These are phyloP conservation scores for Muraenolepis orangiensis DNA, from an alignment of 2,797 vertebrate genomes.

Conservation along the genomic window DNA sequence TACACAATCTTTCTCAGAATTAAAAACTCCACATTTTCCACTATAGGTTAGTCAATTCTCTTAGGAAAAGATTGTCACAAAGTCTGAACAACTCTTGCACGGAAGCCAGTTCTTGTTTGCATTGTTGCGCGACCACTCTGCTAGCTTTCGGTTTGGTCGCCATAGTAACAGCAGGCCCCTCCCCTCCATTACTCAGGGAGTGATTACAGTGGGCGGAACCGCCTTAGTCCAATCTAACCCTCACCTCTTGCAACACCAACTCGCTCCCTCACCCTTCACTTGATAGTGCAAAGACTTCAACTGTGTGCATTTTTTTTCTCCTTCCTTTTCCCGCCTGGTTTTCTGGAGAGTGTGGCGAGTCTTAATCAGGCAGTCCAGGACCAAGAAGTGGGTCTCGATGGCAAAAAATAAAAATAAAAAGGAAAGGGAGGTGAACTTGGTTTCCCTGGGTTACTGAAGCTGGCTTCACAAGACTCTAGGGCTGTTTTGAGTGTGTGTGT, in stretches of 20 bases:
- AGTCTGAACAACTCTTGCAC: constrained; percentile 61
- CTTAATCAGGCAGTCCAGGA: neutral
- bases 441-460: constrained; percentile 44
- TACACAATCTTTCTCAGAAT: constrained; percentile 33
- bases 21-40: constrained; percentile 22
- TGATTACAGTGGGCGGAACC: constrained; percentile 35
- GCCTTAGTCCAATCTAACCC: constrained; percentile 49
- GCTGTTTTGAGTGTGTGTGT: constrained; percentile 29
- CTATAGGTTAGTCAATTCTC: constrained; percentile 39
- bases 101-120: constrained; percentile 46
- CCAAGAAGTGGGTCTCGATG: neutral
- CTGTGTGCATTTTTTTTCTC: neutral
- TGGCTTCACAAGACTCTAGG: constrained; percentile 38
- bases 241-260: constrained; percentile 26
- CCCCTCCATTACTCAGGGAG: constrained; percentile 28
- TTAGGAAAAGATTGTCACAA: constrained; percentile 74
- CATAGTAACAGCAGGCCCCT: constrained; percentile 70
- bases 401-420: neutral
- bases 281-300: neutral
- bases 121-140: constrained; percentile 39
- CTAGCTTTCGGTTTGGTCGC: constrained; percentile 58
- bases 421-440: neutral
- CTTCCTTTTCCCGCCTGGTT: neutral
- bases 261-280: constrained; percentile 47
- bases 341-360: neutral